phyloP scores from a whole-genome alignment of 2,797 vertebrate genomes.

The Molossus alvarezi region DNA sequence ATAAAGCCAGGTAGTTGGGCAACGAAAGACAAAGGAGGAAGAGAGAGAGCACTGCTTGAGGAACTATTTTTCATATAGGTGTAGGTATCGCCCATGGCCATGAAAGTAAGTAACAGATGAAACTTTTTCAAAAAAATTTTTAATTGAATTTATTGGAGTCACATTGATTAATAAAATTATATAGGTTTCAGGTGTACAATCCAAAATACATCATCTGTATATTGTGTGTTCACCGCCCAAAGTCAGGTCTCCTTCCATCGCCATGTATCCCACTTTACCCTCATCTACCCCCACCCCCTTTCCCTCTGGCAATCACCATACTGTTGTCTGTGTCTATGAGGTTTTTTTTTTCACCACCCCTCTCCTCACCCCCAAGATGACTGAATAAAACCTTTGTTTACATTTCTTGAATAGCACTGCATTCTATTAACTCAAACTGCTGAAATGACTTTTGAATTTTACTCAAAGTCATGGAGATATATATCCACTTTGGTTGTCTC shows the following conservation, averaged over 20 bases:
- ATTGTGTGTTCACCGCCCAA: neutral
- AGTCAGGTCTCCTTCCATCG: neutral
- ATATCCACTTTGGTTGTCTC: constrained; percentile 86
- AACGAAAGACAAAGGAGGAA: constrained; percentile 5
- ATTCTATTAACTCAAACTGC: constrained; percentile 81
- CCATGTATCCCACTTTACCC: neutral
- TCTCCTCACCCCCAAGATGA: neutral
- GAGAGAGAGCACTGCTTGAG: neutral
- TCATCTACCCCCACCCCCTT: no score
- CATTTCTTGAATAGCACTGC: constrained; percentile 78
- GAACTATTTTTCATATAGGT: constrained; percentile 43
- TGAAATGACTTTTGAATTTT: constrained; percentile 85
- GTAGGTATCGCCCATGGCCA: constrained; percentile 13
- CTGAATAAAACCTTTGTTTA: constrained; percentile 77
- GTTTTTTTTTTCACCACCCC: neutral
- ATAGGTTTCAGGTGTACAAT: neutral
- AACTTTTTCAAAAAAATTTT: constrained; percentile 37
- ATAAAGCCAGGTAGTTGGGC: constrained; percentile 21
- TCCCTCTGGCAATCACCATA: neutral
- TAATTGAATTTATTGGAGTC: neutral
- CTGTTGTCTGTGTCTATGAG: neutral
- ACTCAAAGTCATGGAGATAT: constrained; percentile 84
- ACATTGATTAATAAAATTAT: neutral
- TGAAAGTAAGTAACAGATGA: constrained; percentile 70
- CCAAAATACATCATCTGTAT: neutral